Evolutionary conservation across 1,140 invertebrate species (phyloP).

Genomic region (Bombus picipes): DNA sequence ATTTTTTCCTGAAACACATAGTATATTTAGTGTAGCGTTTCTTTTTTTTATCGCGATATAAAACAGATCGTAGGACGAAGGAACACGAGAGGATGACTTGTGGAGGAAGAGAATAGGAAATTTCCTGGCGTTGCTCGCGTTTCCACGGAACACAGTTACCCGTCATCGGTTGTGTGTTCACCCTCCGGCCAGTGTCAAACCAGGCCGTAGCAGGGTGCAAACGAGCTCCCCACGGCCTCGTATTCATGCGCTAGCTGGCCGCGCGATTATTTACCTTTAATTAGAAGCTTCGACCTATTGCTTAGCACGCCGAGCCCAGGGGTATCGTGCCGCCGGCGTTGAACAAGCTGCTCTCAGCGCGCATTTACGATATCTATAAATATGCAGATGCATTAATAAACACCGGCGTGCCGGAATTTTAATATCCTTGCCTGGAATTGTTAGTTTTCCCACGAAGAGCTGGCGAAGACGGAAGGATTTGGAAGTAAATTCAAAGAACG

Average conservation of each 20-base stretch:
- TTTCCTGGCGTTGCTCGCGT: conserved; percentile 37
- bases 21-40: too few relatives aligned
- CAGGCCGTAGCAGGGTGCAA: conserved; percentile 43
- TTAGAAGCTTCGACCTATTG: conserved; percentile 71
- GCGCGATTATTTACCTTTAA: conserved; percentile 74
- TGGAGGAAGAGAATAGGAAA: conserved; percentile 17
- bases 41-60: too few relatives aligned
- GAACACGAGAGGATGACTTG: background rate
- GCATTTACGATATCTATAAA: conserved; percentile 33
- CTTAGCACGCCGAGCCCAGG: conserved; percentile 49
- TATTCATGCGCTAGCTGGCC: conserved; percentile 47
- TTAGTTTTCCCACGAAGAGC: background rate
- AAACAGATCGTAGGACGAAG: background rate
- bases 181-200: conserved; percentile 34
- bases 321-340: conserved; percentile 43
- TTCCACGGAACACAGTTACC: conserved; percentile 38
- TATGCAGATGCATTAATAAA: conserved; percentile 32
- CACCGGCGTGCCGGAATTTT: background rate
- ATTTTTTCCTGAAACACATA: background rate
- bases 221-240: conserved; percentile 49
- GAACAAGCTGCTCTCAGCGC: conserved; percentile 22
- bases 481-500: too few relatives aligned
- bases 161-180: conserved; percentile 34
- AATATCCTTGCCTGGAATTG: background rate
- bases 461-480: background rate